Conservation (phyloP, 92 coral and sea anemone species). For the Epizoanthus fatuus region DNA sequence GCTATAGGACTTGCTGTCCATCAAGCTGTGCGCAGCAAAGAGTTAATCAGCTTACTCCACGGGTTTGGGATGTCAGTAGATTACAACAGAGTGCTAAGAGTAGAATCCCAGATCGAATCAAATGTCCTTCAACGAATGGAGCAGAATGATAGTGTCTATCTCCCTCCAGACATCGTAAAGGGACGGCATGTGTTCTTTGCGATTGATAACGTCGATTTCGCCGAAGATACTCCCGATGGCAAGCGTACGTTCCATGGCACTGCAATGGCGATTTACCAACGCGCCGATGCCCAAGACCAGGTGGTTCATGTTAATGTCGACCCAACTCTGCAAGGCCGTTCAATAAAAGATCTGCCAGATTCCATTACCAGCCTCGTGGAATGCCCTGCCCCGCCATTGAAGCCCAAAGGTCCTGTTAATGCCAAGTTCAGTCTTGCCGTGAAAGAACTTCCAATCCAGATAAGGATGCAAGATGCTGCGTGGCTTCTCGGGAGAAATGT, state of each 20-base stretch:
- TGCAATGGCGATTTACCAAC: constrained; percentile 78
- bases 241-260: constrained; percentile 70
- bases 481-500: constrained; percentile 64
- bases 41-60: constrained; percentile 56
- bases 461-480: constrained; percentile 50
- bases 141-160: constrained; percentile 61
- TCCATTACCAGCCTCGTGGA: constrained; percentile 58
- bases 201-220: constrained; percentile 75
- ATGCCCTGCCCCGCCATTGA: constrained; percentile 70
- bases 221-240: constrained; percentile 78
- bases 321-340: constrained; percentile 40
- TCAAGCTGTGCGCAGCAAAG: constrained; percentile 76
- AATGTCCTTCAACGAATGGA: constrained; percentile 69
- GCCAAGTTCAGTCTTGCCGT: constrained; percentile 28
- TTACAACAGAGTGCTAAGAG: constrained; percentile 71
- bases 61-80: constrained; percentile 84
- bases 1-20: constrained; percentile 78
- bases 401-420: constrained; percentile 52
- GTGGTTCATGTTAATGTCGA: constrained; percentile 43
- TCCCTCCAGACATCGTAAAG: constrained; percentile 73
- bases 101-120: constrained; percentile 72
- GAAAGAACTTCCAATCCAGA: constrained; percentile 44
- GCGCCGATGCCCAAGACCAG: constrained; percentile 48
- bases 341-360: constrained; percentile 63
- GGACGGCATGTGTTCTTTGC: constrained; percentile 81